Percentiles rank a stretch among this genome's conserved stretches.
Conservation (phyloP, 2,888 invertebrate species). For the Trichopoda pennipes region DNA sequence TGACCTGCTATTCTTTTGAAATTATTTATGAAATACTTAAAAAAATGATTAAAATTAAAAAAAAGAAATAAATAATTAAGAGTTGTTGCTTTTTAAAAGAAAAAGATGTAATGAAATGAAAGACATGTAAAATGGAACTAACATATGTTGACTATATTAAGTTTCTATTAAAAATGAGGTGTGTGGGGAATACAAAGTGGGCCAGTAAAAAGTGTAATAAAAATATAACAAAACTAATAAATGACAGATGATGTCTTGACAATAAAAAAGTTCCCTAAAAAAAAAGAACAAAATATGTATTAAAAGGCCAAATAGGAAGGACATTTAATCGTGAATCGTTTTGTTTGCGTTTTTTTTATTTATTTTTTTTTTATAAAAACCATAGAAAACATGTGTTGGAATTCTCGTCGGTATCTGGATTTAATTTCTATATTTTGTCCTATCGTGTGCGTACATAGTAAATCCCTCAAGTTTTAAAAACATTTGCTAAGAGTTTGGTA, state of each 20-base stretch:
- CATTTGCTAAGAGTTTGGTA: background rate
- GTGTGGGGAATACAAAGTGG: constrained; percentile 8
- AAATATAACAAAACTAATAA: background rate
- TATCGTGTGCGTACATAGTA: constrained; percentile 35
- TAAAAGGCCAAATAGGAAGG: background rate
- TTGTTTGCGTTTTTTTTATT: background rate
- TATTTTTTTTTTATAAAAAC: background rate
- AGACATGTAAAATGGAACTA: background rate
- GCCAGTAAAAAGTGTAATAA: background rate
- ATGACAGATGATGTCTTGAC: background rate
- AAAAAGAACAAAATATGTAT: constrained; percentile 6
- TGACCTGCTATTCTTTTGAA: background rate
- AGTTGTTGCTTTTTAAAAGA: background rate
- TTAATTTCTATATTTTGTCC: background rate
- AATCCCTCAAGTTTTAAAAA: constrained; percentile 33
- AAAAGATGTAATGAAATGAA: background rate
- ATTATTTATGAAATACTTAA: background rate
- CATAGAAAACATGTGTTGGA: constrained; percentile 40
- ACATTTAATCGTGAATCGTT: constrained; percentile 35
- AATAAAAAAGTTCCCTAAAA: background rate
- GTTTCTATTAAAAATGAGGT: background rate
- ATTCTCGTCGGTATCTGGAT: constrained; percentile 48
- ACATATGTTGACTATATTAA: background rate
- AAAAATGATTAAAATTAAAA: background rate
- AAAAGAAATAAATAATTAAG: background rate